These are phyloP conservation scores for Ricordea florida DNA, from an alignment of 92 coral and sea anemone species.

Conservation along the genomic window DNA sequence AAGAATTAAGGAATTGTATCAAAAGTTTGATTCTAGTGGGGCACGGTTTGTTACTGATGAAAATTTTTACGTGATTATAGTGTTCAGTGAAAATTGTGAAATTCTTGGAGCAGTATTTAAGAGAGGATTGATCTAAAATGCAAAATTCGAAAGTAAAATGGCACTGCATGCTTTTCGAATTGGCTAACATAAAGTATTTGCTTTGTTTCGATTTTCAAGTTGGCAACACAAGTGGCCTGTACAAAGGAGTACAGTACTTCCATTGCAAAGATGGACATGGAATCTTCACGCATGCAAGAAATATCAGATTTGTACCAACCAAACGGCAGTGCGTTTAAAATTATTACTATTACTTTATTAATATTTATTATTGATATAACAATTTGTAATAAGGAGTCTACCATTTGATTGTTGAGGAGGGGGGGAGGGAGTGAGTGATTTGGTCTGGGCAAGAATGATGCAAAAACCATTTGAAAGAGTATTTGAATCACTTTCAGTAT, in stretches of 20 bases:
- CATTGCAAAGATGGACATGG: constrained; percentile 85
- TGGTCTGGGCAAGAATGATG: neutral
- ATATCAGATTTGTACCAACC: constrained; percentile 74
- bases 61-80: too few species aligned
- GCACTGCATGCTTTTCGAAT: neutral
- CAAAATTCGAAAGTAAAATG: neutral
- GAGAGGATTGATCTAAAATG: too few species aligned
- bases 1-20: too few species aligned
- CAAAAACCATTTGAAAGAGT: too few species aligned
- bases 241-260: constrained; percentile 87
- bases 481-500: too few species aligned
- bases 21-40: too few species aligned
- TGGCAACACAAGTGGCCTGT: constrained; percentile 83
- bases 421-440: too few species aligned
- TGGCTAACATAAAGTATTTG: neutral
- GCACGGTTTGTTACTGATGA: too few species aligned
- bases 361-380: neutral
- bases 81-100: too few species aligned
- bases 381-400: too few species aligned
- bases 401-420: too few species aligned
- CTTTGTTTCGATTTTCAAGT: constrained; percentile 9
- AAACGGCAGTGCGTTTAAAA: constrained; percentile 71
- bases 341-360: neutral
- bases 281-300: constrained; percentile 85
- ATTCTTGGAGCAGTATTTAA: too few species aligned